Conservation (phyloP, 92 coral and sea anemone genomes). For the Bergia sp. region DNA sequence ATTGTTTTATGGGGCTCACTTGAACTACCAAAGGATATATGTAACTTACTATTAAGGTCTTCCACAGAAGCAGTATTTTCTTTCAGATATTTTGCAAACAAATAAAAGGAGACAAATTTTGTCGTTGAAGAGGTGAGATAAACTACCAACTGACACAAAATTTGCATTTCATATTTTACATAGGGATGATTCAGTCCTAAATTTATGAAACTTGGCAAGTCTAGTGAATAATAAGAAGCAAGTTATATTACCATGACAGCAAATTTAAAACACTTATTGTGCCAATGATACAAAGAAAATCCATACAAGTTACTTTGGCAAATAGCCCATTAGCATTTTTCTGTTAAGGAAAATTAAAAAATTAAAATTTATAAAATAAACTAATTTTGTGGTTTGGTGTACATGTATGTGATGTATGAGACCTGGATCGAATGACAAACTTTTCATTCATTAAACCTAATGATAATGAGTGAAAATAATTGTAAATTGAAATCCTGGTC, state of each 20-base stretch:
- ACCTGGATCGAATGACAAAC: too few relatives aligned
- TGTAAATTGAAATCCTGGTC: background rate
- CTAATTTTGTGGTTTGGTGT: too few relatives aligned
- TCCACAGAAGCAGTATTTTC: background rate
- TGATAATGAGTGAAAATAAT: background rate
- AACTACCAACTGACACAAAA: background rate
- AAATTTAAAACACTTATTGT: background rate
- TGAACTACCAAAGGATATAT: background rate
- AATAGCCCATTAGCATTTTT: background rate
- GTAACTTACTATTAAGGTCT: background rate
- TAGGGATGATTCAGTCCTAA: background rate
- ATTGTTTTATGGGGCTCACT: background rate
- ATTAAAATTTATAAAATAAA: too few relatives aligned
- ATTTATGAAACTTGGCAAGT: constrained; percentile 20
- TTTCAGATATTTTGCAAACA: background rate
- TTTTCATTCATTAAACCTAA: too few relatives aligned
- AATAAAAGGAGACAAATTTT: background rate
- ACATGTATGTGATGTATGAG: too few relatives aligned
- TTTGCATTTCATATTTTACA: constrained; percentile 14
- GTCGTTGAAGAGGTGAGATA: background rate
- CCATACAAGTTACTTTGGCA: background rate
- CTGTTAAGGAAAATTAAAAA: background rate
- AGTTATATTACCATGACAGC: constrained; percentile 27
- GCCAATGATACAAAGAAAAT: background rate
- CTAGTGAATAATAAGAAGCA: background rate